Conservation (phyloP, 2,888 invertebrate genomes). For the Schizotus pectinicornis region DNA sequence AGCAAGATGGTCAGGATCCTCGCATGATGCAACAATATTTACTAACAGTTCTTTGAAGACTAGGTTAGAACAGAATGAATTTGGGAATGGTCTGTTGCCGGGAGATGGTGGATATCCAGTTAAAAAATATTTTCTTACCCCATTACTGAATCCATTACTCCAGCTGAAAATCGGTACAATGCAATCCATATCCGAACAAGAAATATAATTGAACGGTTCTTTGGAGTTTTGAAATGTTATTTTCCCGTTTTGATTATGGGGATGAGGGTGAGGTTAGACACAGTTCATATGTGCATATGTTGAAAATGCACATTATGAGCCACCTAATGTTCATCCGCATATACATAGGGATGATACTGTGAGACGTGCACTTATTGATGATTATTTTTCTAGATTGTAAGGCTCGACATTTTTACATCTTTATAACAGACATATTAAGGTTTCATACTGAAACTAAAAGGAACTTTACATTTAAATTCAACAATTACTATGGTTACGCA, state of each 20-base stretch:
- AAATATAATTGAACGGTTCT: conserved; percentile 18
- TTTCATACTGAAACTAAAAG: too few species aligned
- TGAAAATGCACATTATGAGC: too few species aligned
- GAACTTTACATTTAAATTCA: too few species aligned
- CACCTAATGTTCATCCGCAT: too few species aligned
- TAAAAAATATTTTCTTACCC: conserved; percentile 15
- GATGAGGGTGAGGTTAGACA: neutral
- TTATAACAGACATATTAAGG: too few species aligned
- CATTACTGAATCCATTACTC: neutral
- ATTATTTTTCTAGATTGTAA: too few species aligned
- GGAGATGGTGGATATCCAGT: conserved; percentile 32
- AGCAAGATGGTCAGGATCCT: conserved; percentile 4
- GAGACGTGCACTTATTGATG: too few species aligned
- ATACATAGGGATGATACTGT: too few species aligned
- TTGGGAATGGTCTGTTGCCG: neutral
- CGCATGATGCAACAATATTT: conserved; percentile 6
- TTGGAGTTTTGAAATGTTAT: conserved; percentile 31
- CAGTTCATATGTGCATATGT: too few species aligned
- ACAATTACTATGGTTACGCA: too few species aligned
- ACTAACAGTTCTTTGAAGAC: neutral
- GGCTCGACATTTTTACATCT: too few species aligned
- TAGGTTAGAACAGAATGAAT: neutral
- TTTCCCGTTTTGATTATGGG: conserved; percentile 33
- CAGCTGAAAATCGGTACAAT: neutral
- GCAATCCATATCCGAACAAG: conserved; percentile 15